Percentiles rank a stretch among this genome's conserved stretches.
Conservation (phyloP, 2,113 vertebrate genomes). For the Hucho hucho region DNA sequence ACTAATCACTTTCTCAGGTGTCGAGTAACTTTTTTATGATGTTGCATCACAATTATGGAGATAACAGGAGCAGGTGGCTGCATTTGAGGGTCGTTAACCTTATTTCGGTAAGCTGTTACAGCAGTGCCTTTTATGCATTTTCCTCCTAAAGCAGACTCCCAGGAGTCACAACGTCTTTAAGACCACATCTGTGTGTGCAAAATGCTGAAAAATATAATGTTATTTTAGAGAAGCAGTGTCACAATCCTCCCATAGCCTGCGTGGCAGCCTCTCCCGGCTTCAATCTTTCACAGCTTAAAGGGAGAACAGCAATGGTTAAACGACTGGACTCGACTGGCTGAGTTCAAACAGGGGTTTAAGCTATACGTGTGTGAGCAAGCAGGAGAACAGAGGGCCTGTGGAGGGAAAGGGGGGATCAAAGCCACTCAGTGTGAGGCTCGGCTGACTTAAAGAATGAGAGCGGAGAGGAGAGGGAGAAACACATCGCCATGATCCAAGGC, state of each 20-base stretch:
- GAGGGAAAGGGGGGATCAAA: conserved; percentile 39
- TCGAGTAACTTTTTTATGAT: conserved; percentile 20
- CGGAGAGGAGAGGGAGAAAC: conserved; percentile 24
- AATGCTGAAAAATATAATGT: no score
- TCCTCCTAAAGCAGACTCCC: background rate
- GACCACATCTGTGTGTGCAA: no score
- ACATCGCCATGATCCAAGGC: conserved; percentile 9
- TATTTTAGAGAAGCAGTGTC: no score
- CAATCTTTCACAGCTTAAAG: no score
- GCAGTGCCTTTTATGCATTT: background rate
- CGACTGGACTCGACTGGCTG: conserved; percentile 24
- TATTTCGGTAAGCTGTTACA: conserved; percentile 10
- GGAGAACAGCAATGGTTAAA: conserved; percentile 3
- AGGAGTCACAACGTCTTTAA: no score
- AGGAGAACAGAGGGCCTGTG: conserved; percentile 2
- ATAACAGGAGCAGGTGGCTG: conserved; percentile 43
- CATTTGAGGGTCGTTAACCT: conserved; percentile 38
- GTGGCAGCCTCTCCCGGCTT: no score
- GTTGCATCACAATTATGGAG: conserved; percentile 15
- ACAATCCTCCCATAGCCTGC: no score
- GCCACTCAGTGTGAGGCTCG: conserved; percentile 26
- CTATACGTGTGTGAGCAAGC: conserved; percentile 23
- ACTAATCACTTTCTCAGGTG: conserved; percentile 26
- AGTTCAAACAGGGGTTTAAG: conserved; percentile 41
- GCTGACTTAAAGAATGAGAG: conserved; percentile 19